phyloP scores from a whole-genome alignment of 2,113 vertebrate species.

The Eubucco bourcierii region DNA sequence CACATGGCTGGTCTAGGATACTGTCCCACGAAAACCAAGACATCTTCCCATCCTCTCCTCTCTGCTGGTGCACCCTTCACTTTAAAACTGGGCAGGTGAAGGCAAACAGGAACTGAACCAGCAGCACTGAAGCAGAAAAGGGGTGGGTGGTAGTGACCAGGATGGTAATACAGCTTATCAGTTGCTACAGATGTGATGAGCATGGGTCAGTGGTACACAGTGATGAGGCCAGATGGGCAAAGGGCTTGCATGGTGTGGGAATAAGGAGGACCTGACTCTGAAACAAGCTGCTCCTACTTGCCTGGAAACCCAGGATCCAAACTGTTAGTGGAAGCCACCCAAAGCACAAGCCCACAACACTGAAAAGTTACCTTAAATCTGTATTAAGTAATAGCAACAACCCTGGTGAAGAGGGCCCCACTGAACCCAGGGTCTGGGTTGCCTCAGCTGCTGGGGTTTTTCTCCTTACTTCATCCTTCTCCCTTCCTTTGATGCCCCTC shows the following conservation, averaged over 20 bases:
- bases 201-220: not conserved
- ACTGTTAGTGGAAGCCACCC: not conserved
- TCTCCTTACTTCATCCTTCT: not conserved
- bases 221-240: fast-evolving
- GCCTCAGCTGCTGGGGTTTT: not conserved
- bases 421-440: not conserved
- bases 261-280: not conserved
- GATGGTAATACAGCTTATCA: fast-evolving
- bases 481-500: not conserved
- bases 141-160: not conserved
- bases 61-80: not conserved
- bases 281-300: not conserved
- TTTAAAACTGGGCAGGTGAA: not conserved
- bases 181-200: fast-evolving
- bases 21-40: too few species aligned
- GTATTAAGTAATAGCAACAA: not conserved
- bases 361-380: not conserved
- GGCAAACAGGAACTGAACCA: not conserved
- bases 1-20: too few species aligned
- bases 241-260: fast-evolving
- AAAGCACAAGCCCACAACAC: not conserved
- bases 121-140: fast-evolving
- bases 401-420: too few species aligned
- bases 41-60: not conserved
- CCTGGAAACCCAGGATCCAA: not conserved